These are phyloP conservation scores for Drosophila phalerata DNA, from an alignment of 2,888 invertebrate species.

Conservation along the genomic window DNA sequence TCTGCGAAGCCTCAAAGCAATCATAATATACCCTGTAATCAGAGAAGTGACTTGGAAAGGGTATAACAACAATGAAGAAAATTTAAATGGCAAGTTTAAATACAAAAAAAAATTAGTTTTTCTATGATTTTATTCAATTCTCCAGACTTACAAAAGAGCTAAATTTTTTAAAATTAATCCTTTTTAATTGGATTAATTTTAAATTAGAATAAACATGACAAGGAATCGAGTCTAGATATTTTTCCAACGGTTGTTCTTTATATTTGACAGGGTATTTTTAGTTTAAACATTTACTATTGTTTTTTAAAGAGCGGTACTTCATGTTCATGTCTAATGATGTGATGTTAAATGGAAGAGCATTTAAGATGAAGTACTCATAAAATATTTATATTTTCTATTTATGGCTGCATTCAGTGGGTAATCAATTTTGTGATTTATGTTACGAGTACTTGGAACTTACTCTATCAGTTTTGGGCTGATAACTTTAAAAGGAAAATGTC, in stretches of 20 bases:
- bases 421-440: slow-evolving; percentile 32
- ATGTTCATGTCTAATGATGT: slow-evolving; percentile 5
- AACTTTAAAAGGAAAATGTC: slow-evolving; percentile 11
- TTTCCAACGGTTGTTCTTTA: not conserved
- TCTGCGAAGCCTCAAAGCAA: not conserved
- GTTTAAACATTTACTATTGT: not conserved
- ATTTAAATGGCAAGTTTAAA: too few relatives aligned
- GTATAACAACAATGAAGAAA: not conserved
- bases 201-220: too few relatives aligned
- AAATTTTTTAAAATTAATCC: not conserved
- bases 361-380: slow-evolving; percentile 9
- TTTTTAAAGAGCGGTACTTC: slow-evolving; percentile 8
- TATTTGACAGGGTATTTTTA: slow-evolving; percentile 2
- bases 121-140: too few relatives aligned
- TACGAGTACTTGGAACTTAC: slow-evolving; percentile 13
- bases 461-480: slow-evolving; percentile 24
- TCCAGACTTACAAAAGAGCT: not conserved
- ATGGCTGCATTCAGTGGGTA: not conserved
- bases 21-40: slow-evolving; percentile 8
- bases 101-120: too few relatives aligned
- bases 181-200: not conserved
- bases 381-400: slow-evolving; percentile 16
- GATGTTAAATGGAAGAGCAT: slow-evolving; percentile 26
- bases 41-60: too few relatives aligned
- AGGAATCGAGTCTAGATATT: not conserved